These are phyloP conservation scores for Leiothrix lutea DNA, from an alignment of 2,113 vertebrate genomes.

Conservation along the genomic window DNA sequence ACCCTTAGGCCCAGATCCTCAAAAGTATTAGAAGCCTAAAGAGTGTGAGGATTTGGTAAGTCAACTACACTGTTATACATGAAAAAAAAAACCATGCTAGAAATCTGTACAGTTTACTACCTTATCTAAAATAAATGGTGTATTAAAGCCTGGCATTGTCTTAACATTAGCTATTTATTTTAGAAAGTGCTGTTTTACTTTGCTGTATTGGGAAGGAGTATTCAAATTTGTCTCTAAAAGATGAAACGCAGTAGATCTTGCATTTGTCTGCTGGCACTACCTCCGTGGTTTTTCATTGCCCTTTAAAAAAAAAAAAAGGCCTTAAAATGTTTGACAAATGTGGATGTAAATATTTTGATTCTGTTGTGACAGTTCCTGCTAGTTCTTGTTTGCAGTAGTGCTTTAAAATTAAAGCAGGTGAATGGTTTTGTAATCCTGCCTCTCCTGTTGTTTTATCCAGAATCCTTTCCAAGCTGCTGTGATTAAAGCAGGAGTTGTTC, in stretches of 20 bases:
- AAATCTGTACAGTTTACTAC: background rate
- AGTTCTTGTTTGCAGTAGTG: background rate
- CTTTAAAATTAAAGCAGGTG: background rate
- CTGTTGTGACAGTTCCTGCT: background rate
- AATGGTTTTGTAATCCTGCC: background rate
- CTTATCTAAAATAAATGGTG: slow-evolving; percentile 5
- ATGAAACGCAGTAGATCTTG: background rate
- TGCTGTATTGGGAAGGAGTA: background rate
- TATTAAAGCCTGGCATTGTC: slow-evolving; percentile 8
- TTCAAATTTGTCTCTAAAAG: background rate
- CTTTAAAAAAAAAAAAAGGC: background rate
- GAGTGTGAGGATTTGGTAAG: background rate
- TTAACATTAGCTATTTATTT: background rate
- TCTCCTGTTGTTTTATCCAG: background rate
- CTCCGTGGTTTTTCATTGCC: background rate
- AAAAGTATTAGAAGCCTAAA: background rate
- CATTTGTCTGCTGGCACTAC: background rate
- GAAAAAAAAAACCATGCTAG: background rate
- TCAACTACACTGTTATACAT: background rate
- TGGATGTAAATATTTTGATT: background rate
- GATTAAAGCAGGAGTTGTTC: background rate
- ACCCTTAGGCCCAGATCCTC: background rate
- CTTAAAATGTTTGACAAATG: background rate
- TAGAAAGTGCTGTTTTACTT: background rate
- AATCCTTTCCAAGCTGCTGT: background rate